These are phyloP conservation scores for Calliopsis andreniformis DNA, from an alignment of 1,140 invertebrate genomes.

Conservation along the genomic window DNA sequence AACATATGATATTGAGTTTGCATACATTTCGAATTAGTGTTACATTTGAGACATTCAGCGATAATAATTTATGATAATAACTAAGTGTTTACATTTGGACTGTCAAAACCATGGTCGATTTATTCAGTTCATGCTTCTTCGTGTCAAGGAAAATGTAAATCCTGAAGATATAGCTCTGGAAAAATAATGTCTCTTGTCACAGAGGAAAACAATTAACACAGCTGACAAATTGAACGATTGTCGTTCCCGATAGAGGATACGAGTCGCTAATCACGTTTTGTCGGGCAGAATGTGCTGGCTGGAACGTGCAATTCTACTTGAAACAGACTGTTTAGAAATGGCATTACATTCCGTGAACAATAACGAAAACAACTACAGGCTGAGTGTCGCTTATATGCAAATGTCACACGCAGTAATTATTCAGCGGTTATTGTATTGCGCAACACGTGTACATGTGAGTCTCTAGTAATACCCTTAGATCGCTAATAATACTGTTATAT, in stretches of 20 bases:
- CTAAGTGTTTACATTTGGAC: too few species aligned
- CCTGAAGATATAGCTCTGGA: too few species aligned
- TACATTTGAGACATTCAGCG: too few species aligned
- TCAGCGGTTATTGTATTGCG: conserved; percentile 4
- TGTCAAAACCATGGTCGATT: too few species aligned
- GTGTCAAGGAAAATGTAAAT: too few species aligned
- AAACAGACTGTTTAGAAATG: conserved; percentile 10
- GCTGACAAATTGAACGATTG: conserved; percentile 12
- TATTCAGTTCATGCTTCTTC: too few species aligned
- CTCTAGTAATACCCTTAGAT: background rate
- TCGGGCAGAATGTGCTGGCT: background rate
- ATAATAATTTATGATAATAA: too few species aligned
- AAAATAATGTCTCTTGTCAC: background rate
- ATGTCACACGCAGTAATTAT: conserved; percentile 40
- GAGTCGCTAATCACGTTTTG: conserved; percentile 16
- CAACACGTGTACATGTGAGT: conserved; percentile 9
- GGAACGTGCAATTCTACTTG: conserved; percentile 10
- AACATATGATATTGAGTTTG: too few species aligned
- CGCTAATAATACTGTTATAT: conserved; percentile 18
- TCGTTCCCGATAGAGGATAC: background rate
- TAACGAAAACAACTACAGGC: conserved; percentile 31
- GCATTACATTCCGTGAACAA: conserved; percentile 13
- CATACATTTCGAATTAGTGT: too few species aligned
- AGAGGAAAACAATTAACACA: background rate
- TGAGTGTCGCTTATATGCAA: background rate